Conservation (phyloP, 1,140 invertebrate genomes). For the Coelopa frigida region DNA sequence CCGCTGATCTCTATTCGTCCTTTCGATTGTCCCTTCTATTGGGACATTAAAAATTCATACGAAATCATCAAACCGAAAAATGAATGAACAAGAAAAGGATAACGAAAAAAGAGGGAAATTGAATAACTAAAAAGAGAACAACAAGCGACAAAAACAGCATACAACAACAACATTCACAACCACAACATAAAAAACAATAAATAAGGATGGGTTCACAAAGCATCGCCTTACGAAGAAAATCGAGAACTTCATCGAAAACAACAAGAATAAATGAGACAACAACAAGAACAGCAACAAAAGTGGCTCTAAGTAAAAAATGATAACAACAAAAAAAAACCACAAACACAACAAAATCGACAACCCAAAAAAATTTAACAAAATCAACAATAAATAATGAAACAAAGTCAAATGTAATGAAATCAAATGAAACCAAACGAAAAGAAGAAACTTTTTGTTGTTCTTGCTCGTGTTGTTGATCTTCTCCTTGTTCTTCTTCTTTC, state of each 20-base stretch:
- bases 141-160: conserved; percentile 8
- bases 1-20: too few species aligned
- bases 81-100: neutral
- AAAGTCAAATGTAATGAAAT: too few species aligned
- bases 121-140: neutral
- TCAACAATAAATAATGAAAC: too few species aligned
- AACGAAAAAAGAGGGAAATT: neutral
- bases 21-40: too few species aligned
- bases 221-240: neutral
- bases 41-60: neutral
- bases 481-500: too few species aligned
- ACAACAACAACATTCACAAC: conserved; percentile 1
- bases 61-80: neutral
- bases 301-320: too few species aligned
- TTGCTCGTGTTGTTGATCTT: too few species aligned
- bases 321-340: too few species aligned
- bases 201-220: neutral
- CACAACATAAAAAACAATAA: neutral
- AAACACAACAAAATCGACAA: too few species aligned
- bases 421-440: too few species aligned
- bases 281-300: neutral
- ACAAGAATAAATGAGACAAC: neutral
- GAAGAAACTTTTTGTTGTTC: too few species aligned
- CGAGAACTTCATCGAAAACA: neutral
- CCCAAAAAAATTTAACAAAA: too few species aligned